Conservation (phyloP, 1,140 invertebrate species). For the Dreissena rostriformis region DNA sequence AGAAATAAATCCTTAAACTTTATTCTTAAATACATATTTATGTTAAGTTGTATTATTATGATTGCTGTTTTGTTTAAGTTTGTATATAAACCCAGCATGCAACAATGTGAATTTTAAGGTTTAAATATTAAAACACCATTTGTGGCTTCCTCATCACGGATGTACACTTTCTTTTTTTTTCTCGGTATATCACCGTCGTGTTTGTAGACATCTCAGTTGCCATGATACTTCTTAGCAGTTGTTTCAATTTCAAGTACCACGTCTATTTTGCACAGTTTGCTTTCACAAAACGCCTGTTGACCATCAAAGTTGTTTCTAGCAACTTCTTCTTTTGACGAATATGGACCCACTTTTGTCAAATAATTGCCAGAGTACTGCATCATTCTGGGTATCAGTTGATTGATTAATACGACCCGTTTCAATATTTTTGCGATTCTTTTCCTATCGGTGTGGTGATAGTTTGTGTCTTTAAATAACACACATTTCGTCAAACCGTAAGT, state of each 20-base stretch:
- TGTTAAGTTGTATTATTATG: too few relatives aligned
- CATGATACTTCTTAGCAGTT: not conserved
- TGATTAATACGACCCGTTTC: slow-evolving; percentile 6
- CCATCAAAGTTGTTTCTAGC: slow-evolving; percentile 18
- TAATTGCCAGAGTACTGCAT: not conserved
- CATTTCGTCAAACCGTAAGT: too few relatives aligned
- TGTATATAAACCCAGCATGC: too few relatives aligned
- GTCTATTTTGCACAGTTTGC: not conserved
- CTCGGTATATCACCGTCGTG: slow-evolving; percentile 2
- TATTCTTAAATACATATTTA: too few relatives aligned
- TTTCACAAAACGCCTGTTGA: not conserved
- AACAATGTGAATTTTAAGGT: too few relatives aligned
- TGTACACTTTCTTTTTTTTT: not conserved
- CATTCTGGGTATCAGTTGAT: not conserved
- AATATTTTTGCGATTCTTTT: not conserved
- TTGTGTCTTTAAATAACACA: not conserved
- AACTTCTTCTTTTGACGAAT: not conserved
- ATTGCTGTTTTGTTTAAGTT: too few relatives aligned
- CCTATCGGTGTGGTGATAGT: slow-evolving; percentile 12
- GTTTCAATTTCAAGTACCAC: slow-evolving; percentile 1
- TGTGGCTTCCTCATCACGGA: not conserved
- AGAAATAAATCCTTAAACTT: too few relatives aligned
- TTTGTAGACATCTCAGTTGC: not conserved
- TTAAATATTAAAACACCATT: too few relatives aligned
- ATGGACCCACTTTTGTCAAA: not conserved